These are phyloP conservation scores for Anoura caudifer DNA, from an alignment of 2,113 vertebrate species.

Conservation along the genomic window DNA sequence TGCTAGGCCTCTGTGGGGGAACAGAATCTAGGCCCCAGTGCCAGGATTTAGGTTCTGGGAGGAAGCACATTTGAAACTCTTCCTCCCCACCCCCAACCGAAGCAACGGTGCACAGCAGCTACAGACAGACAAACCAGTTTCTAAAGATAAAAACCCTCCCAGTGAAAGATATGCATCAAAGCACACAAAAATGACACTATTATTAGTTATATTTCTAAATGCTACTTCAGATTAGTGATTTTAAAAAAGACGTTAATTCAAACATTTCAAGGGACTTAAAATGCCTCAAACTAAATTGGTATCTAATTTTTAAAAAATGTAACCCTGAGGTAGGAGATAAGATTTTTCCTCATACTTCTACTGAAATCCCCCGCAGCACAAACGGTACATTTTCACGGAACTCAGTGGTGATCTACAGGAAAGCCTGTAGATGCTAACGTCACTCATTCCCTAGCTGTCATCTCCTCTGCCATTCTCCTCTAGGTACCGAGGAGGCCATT, in stretches of 20 bases:
- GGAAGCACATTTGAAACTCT: background rate
- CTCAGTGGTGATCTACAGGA: background rate
- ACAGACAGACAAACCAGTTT: background rate
- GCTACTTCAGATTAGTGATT: constrained; percentile 1
- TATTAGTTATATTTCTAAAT: constrained; percentile 21
- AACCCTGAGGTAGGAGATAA: background rate
- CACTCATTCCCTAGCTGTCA: background rate
- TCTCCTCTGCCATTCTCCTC: background rate
- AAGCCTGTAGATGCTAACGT: fast-evolving
- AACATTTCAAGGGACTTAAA: background rate
- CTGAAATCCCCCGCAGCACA: background rate
- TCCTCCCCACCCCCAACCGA: background rate
- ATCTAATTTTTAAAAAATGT: background rate
- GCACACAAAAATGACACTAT: background rate
- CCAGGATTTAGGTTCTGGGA: background rate
- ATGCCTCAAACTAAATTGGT: background rate
- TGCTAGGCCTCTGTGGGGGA: background rate
- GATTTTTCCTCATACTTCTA: background rate
- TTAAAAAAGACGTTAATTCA: background rate
- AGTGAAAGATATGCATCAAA: background rate
- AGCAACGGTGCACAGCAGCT: background rate
- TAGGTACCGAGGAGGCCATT: background rate
- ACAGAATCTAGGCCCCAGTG: background rate
- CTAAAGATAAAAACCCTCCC: background rate
- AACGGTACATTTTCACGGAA: background rate